Conservation (phyloP, 2,888 invertebrate genomes). For the Neria commutata region DNA sequence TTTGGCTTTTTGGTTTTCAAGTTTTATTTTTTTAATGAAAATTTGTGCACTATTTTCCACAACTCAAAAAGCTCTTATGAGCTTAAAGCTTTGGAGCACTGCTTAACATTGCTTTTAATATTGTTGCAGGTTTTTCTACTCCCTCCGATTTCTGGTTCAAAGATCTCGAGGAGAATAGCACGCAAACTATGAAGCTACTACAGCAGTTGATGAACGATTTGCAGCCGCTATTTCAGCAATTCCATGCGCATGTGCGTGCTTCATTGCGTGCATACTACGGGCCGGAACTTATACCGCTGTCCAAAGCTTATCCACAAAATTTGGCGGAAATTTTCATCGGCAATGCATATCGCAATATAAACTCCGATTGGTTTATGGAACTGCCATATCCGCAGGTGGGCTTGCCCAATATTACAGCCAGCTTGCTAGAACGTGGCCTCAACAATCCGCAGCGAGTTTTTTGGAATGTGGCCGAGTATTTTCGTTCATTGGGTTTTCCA, state of each 20-base stretch:
- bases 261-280: conserved; percentile 48
- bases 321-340: conserved; percentile 56
- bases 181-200: conserved; percentile 44
- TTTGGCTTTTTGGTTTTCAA: too few relatives aligned
- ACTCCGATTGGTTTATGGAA: conserved; percentile 65
- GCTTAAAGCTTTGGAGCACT: background rate
- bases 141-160: conserved; percentile 74
- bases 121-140: conserved; percentile 63
- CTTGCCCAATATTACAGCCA: conserved; percentile 72
- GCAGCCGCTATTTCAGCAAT: conserved; percentile 51
- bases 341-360: conserved; percentile 62
- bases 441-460: conserved; percentile 79
- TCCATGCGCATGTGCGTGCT: conserved; percentile 55
- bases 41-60: too few relatives aligned
- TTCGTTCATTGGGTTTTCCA: conserved; percentile 78
- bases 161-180: conserved; percentile 65
- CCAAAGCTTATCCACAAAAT: conserved; percentile 54
- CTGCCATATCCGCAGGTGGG: conserved; percentile 71
- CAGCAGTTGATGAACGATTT: conserved; percentile 43
- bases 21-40: background rate
- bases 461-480: conserved; percentile 81
- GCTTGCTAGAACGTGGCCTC: conserved; percentile 74
- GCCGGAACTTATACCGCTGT: conserved; percentile 35
- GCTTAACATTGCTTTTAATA: conserved; percentile 61
- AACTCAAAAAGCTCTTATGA: too few relatives aligned